Evolutionary conservation across 1,140 invertebrate genomes (phyloP).

Genomic region (Ceratoteleas bidentatus): DNA sequence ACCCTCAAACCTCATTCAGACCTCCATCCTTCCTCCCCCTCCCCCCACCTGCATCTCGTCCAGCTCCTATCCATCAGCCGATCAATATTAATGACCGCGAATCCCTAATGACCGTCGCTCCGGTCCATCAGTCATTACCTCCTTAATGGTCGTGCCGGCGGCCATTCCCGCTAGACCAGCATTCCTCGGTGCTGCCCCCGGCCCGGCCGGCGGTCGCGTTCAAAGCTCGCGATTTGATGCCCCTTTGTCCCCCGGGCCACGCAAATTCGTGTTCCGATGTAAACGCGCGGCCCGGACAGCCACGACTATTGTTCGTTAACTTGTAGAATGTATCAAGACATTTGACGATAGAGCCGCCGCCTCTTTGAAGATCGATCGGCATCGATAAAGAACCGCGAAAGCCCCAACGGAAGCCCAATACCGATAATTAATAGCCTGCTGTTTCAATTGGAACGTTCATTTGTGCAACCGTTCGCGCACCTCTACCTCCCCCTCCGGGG

Average conservation of each 20-base stretch:
- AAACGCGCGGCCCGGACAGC: slow-evolving; percentile 55
- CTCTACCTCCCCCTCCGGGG: slow-evolving; percentile 22
- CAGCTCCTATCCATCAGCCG: too few relatives aligned
- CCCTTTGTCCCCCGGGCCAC: neutral
- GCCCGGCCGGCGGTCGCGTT: too few relatives aligned
- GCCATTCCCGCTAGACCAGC: too few relatives aligned
- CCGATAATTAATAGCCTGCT: slow-evolving; percentile 66
- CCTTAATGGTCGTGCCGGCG: too few relatives aligned
- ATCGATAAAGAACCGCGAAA: slow-evolving; percentile 58
- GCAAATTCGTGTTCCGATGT: slow-evolving; percentile 53
- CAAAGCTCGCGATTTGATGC: too few relatives aligned
- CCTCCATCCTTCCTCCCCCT: too few relatives aligned
- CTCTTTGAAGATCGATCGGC: slow-evolving; percentile 63
- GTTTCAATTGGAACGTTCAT: slow-evolving; percentile 65
- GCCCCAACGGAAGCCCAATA: slow-evolving; percentile 64
- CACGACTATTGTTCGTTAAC: slow-evolving; percentile 62
- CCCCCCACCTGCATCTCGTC: too few relatives aligned
- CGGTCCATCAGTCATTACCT: too few relatives aligned
- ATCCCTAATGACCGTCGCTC: too few relatives aligned
- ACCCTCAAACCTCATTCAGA: too few relatives aligned
- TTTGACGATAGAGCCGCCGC: slow-evolving; percentile 61
- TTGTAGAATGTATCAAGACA: slow-evolving; percentile 63
- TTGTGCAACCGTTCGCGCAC: slow-evolving; percentile 65
- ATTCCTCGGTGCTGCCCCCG: too few relatives aligned
- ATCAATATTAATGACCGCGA: too few relatives aligned